Percentiles rank a stretch among this genome's conserved stretches.
Evolutionary conservation across 2,113 vertebrate genomes (phyloP).

Genomic region (Pipa parva): DNA sequence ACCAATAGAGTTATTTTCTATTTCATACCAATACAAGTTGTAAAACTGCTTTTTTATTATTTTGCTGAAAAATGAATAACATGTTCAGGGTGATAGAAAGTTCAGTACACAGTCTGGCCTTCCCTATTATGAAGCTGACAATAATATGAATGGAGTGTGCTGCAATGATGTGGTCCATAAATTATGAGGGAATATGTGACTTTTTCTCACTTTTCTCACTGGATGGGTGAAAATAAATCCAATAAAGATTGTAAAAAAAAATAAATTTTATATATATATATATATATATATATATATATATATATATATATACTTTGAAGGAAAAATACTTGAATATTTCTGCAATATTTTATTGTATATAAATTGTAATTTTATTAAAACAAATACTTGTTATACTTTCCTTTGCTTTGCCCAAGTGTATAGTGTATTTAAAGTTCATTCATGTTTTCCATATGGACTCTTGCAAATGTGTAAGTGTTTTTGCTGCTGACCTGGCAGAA

Average conservation of each 20-base stretch:
- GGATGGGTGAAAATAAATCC: slow-evolving; percentile 12
- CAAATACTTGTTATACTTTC: neutral
- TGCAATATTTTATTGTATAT: too few relatives aligned
- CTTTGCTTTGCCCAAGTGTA: neutral
- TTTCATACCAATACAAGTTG: too few relatives aligned
- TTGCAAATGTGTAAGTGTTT: slow-evolving; percentile 42
- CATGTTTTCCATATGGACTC: slow-evolving; percentile 50
- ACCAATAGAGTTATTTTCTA: too few relatives aligned
- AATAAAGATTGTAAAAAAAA: too few relatives aligned
- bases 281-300: too few relatives aligned
- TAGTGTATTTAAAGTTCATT: slow-evolving; percentile 48
- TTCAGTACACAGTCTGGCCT: slow-evolving; percentile 50
- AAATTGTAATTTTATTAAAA: too few relatives aligned
- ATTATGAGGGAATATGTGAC: slow-evolving; percentile 48
- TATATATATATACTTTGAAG: too few relatives aligned
- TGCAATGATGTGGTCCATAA: slow-evolving; percentile 44
- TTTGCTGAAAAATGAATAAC: too few relatives aligned
- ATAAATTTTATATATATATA: too few relatives aligned
- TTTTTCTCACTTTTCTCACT: slow-evolving; percentile 43
- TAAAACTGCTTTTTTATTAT: too few relatives aligned
- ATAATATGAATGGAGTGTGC: slow-evolving; percentile 43
- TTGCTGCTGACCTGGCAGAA: slow-evolving; percentile 46
- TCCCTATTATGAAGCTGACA: slow-evolving; percentile 27
- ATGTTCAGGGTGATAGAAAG: slow-evolving; percentile 50
- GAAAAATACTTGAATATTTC: too few relatives aligned